phyloP scores from a whole-genome alignment of 1,140 invertebrate genomes.

The Meteorus sp. region DNA sequence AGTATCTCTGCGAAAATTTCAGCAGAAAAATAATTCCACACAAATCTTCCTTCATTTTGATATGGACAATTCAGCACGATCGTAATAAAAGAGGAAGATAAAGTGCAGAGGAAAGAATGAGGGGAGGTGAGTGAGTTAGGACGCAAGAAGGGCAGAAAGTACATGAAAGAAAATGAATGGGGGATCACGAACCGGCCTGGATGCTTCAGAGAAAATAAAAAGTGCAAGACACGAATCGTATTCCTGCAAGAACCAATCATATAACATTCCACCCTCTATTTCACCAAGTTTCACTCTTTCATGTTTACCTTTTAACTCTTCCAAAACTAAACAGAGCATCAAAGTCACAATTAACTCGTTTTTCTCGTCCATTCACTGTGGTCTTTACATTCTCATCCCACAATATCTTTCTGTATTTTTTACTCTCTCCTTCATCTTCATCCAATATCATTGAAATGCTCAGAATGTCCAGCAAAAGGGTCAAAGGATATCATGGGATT shows the following conservation, averaged over 20 bases:
- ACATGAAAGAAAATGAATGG: neutral
- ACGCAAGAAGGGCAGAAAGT: neutral
- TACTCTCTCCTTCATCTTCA: neutral
- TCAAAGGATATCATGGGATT: constrained; percentile 3
- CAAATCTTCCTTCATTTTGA: neutral
- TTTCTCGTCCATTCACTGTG: neutral
- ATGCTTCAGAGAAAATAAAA: constrained; percentile 1
- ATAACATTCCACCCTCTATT: neutral
- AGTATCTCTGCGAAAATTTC: too few species aligned
- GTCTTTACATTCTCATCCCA: neutral
- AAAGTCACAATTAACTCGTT: constrained; percentile 5
- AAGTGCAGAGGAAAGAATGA: constrained; percentile 8
- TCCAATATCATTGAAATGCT: neutral
- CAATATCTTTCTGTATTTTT: neutral
- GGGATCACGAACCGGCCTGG: neutral
- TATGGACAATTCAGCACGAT: neutral
- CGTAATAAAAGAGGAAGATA: neutral
- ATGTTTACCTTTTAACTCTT: constrained; percentile 1
- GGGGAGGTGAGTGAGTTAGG: too few species aligned
- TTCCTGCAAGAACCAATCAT: constrained; percentile 19
- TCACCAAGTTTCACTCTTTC: neutral
- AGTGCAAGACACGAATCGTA: constrained; percentile 23
- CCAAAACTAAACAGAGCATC: neutral
- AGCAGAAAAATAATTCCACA: too few species aligned
- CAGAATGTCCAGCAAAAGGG: neutral